These are phyloP conservation scores for Epicauta chinensis DNA, from an alignment of 1,140 invertebrate species.

Conservation along the genomic window DNA sequence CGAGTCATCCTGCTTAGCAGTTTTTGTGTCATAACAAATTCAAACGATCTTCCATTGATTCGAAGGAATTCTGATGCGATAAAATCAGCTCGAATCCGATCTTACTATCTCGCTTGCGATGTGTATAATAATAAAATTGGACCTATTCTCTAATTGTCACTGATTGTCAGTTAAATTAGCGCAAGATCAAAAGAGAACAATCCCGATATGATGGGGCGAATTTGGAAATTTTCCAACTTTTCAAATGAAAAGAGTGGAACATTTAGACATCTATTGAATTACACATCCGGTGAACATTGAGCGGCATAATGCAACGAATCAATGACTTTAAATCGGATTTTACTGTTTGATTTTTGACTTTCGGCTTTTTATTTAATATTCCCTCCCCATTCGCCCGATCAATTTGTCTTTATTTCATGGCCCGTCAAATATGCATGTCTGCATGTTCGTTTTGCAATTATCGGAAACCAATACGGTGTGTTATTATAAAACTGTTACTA, in stretches of 20 bases:
- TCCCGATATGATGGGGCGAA: too few relatives aligned
- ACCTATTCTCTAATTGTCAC: not conserved
- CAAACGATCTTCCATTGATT: too few relatives aligned
- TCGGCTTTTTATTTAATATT: constrained; percentile 16
- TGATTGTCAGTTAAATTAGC: constrained; percentile 9
- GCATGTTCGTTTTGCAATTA: too few relatives aligned
- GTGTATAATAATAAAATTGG: too few relatives aligned
- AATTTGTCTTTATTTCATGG: constrained; percentile 12
- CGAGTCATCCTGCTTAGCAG: too few relatives aligned
- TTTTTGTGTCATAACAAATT: too few relatives aligned
- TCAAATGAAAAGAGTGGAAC: too few relatives aligned
- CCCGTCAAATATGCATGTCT: constrained; percentile 4
- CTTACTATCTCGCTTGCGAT: too few relatives aligned
- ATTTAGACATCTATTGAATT: constrained; percentile 17
- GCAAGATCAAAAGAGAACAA: constrained; percentile 20
- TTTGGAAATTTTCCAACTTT: constrained; percentile 16
- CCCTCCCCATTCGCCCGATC: constrained; percentile 13
- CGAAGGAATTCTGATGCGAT: too few relatives aligned
- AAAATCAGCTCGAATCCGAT: too few relatives aligned
- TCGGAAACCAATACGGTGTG: too few relatives aligned
- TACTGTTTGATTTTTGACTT: constrained; percentile 26
- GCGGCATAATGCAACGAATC: constrained; percentile 18
- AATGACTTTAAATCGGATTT: constrained; percentile 26
- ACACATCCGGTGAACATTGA: constrained; percentile 19
- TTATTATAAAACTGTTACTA: too few relatives aligned